Conservation (phyloP, 2,888 invertebrate species). For the Diplolepis rosae region DNA sequence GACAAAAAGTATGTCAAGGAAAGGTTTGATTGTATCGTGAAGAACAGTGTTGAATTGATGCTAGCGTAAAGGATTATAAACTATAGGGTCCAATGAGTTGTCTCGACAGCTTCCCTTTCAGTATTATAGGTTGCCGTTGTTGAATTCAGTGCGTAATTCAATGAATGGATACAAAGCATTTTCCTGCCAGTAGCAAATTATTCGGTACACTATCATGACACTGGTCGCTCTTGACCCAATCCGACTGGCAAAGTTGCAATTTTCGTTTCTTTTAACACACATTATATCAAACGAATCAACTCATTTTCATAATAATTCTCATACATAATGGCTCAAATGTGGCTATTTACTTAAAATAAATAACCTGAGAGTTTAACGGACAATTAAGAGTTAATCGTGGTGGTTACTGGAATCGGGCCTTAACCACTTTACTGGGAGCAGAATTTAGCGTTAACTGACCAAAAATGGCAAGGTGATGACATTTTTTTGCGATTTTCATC, state of each 20-base stretch:
- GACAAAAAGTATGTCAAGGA: conserved; percentile 14
- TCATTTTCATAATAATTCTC: neutral
- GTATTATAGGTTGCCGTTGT: conserved; percentile 34
- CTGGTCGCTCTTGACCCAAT: conserved; percentile 50
- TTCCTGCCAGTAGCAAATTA: conserved; percentile 33
- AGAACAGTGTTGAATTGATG: conserved; percentile 35
- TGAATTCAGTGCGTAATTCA: conserved; percentile 50
- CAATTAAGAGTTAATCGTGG: too few species aligned
- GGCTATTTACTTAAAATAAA: too few species aligned
- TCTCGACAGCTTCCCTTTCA: conserved; percentile 57
- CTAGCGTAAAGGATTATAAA: neutral
- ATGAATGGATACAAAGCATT: conserved; percentile 46
- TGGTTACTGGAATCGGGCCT: neutral
- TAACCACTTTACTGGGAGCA: too few species aligned
- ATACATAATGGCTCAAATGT: neutral
- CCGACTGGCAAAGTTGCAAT: conserved; percentile 13
- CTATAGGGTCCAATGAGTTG: conserved; percentile 32
- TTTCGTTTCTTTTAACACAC: neutral
- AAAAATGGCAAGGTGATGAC: neutral
- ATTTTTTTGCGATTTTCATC: too few species aligned
- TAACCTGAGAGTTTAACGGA: too few species aligned
- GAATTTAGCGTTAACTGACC: too few species aligned
- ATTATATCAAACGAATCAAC: neutral
- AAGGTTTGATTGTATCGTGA: conserved; percentile 39
- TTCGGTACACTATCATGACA: conserved; percentile 30